Evolutionary conservation across 1,140 invertebrate genomes (phyloP).

Genomic region (Mycetomoellerius zeteki): DNA sequence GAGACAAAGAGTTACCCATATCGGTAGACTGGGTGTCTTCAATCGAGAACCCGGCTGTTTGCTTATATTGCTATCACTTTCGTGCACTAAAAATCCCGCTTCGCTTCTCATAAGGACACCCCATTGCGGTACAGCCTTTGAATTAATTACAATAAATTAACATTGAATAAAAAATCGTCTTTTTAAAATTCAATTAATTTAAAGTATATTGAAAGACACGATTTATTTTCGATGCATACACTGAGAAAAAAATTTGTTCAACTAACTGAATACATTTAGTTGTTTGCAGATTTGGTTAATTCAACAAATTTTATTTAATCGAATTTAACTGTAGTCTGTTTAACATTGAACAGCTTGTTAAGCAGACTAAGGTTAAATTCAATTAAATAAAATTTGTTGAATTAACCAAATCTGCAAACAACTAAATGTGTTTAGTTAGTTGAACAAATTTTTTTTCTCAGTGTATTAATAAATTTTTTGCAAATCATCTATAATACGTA

Average conservation of each 20-base stretch:
- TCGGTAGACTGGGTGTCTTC: conserved; percentile 93
- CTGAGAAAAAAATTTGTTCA: too few relatives aligned
- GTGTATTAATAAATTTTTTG: too few relatives aligned
- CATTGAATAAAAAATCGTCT: not conserved
- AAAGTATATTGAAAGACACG: not conserved
- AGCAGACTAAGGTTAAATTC: too few relatives aligned
- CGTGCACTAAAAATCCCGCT: conserved; percentile 91
- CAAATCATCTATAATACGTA: not conserved
- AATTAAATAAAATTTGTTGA: too few relatives aligned
- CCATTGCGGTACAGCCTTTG: conserved; percentile 90
- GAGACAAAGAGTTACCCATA: conserved; percentile 92
- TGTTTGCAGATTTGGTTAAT: too few relatives aligned
- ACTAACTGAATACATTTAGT: too few relatives aligned
- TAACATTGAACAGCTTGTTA: too few relatives aligned
- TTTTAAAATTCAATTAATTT: conserved; percentile 6
- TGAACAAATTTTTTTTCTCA: too few relatives aligned
- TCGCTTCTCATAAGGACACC: conserved; percentile 91
- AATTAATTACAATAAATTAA: conserved; percentile 28
- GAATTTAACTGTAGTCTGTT: too few relatives aligned
- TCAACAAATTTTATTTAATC: too few relatives aligned
- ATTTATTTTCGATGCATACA: not conserved
- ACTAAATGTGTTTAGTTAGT: too few relatives aligned
- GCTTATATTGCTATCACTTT: conserved; percentile 87
- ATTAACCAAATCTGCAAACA: too few relatives aligned
- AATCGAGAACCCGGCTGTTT: conserved; percentile 92